phyloP scores from a whole-genome alignment of 2,113 vertebrate genomes.

The Nothoprocta pentlandii region DNA sequence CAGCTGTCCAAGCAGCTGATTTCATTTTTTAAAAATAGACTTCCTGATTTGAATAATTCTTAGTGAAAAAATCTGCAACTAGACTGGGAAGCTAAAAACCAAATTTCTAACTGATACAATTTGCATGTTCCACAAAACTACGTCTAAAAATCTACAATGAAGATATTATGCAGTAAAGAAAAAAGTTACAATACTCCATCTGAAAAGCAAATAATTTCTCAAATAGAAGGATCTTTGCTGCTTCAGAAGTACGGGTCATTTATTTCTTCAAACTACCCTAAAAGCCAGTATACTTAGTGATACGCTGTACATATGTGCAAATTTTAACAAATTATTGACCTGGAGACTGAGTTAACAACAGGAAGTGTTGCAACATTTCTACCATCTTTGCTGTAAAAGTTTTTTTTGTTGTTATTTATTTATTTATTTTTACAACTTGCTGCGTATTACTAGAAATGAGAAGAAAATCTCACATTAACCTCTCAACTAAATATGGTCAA shows the following conservation, averaged over 20 bases:
- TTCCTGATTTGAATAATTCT: not conserved
- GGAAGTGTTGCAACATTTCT: not conserved
- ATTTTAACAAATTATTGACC: not conserved
- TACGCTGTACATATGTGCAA: accelerated
- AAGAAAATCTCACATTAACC: not conserved
- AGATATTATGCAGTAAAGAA: not conserved
- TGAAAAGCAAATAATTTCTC: not conserved
- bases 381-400: not conserved
- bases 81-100: not conserved
- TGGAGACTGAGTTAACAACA: not conserved
- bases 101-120: not conserved
- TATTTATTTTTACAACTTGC: not conserved
- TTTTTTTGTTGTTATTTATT: too few relatives aligned
- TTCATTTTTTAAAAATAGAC: not conserved
- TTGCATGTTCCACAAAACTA: not conserved
- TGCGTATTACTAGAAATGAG: not conserved
- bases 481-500: not conserved
- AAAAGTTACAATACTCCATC: not conserved
- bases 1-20: not conserved
- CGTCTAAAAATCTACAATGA: not conserved
- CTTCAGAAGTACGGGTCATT: not conserved
- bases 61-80: not conserved
- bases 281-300: not conserved
- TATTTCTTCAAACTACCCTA: not conserved
- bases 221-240: not conserved